Conservation (phyloP, 2,797 vertebrate genomes). For the Anas bernieri region DNA sequence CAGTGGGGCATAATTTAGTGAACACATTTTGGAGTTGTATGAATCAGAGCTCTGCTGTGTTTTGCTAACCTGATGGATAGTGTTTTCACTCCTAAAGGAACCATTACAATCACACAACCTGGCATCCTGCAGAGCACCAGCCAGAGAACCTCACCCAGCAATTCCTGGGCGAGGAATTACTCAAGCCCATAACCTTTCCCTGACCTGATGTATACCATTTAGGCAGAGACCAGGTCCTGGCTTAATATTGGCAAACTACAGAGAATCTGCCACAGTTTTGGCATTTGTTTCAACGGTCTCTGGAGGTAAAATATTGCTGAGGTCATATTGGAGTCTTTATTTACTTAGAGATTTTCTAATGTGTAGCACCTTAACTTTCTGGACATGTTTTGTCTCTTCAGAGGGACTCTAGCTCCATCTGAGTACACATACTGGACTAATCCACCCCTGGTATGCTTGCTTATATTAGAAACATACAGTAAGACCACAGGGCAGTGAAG, state of each 20-base stretch:
- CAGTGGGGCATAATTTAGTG: background rate
- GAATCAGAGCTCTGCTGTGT: background rate
- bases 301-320: background rate
- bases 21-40: background rate
- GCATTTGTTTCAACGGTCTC: background rate
- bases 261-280: background rate
- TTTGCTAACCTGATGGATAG: background rate
- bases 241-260: background rate
- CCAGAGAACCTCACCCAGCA: background rate
- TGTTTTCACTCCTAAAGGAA: background rate
- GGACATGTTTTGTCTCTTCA: background rate
- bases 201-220: background rate
- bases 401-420: background rate
- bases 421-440: background rate
- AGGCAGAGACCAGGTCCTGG: background rate
- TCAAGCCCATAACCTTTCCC: background rate
- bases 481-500: background rate
- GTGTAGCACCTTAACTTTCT: background rate
- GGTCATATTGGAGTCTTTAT: background rate
- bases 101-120: background rate
- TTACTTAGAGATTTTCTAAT: background rate
- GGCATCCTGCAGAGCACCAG: background rate
- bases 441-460: background rate
- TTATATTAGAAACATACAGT: background rate
- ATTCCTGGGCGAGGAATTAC: background rate